Evolutionary conservation across 2,797 vertebrate genomes (phyloP), one percentile per base, ranked within the genome.

Genomic region (Loriculus beryllinus): DNA sequence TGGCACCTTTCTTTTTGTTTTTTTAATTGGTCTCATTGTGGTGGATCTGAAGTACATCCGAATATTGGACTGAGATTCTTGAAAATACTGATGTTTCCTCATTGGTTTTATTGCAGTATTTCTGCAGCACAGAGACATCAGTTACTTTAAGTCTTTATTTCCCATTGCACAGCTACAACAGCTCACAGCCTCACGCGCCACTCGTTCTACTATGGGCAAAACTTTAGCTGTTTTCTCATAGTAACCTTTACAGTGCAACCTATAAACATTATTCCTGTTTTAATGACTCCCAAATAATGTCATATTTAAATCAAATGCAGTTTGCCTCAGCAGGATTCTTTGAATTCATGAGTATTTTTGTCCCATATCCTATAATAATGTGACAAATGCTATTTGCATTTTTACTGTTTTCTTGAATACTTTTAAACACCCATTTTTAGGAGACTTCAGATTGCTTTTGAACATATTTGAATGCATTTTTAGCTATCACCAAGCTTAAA

Each of bases 331-430:
- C 93, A 95, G 92, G 93, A 89, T 92, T 96, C 95, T 95, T 72
- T 95, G 92, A 94, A 96, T 96, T 95, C 86, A 95, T 92, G 82
- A 94, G 90, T 74, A 82, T 95, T 97, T 97, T 97, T 96, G 95
- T 97, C 96, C 96, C 92, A 80, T 95, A 82, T 96, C 88, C 93
- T 96, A 96, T 93, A 95, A 95, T 93, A 97, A 95, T 93, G 90
- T 93, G 68, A 97, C 97, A 97, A 98, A 98, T 97, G 96, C 91
- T 97, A 97, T 98, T 98, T 98, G 97, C 95, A 95, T 97, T 97
- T 98, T 98, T 98, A 97, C 94, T 87, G 93, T 97, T 97, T 97
- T 96, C 97, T 91, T 95, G 94, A 96, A 97, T 97, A 97, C 96
- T 97, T 97, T 96, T 97, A 97, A 98, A 97, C 92, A 97, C 81